Base-by-base conservation (phyloP, 1,140 invertebrate genomes). In the Diachasmimorpha longicaudata region DNA sequence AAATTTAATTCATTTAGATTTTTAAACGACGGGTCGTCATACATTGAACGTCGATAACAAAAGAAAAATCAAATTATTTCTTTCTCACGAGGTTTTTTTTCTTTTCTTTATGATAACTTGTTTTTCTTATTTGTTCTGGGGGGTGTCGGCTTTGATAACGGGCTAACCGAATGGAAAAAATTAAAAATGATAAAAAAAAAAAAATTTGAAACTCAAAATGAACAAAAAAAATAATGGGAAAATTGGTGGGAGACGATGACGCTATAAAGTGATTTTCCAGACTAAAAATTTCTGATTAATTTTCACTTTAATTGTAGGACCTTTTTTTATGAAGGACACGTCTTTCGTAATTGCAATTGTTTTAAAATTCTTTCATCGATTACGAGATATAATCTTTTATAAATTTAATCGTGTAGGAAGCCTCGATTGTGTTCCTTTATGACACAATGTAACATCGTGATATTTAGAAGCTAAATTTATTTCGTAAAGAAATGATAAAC, bases 401-500 rank as follows among this genome's bases (percentile, higher is more conserved):
- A 74, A 21, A 39, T 67, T 42, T 68, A 39, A 25, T 72, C 67
- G 68, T 63, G 67, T 76, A 75, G 31, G 68, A 75, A 80, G 75
- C 78, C 81, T 83, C 77, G 69, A 78, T 79, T 78, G 76, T 75
- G 55, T 71, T 80, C 58, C 67, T 70, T 44, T 76, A 71, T 25
- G 48, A 81, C 71, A 74, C 80, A 75, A 77, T 46, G 77, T 76
- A 79, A 80, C 77, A 83, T 83, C 83, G 85, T 87, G 87, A 87
- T 88, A 88, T 87, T 87, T 86, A 86, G 83, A 83, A 76, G 80
- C 81, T 87, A 85, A 86, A 80, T 80, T 79, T 70, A 79, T 80
- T 78, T 66, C 66, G 21, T 72, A 52, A 71, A 55, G 78, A 75
- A 70, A 66, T 66, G 23, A 77, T 69, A 70, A 42, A 71, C 69